phyloP scores from a whole-genome alignment of 2,797 vertebrate species.

The Halcyon smyrnensis region DNA sequence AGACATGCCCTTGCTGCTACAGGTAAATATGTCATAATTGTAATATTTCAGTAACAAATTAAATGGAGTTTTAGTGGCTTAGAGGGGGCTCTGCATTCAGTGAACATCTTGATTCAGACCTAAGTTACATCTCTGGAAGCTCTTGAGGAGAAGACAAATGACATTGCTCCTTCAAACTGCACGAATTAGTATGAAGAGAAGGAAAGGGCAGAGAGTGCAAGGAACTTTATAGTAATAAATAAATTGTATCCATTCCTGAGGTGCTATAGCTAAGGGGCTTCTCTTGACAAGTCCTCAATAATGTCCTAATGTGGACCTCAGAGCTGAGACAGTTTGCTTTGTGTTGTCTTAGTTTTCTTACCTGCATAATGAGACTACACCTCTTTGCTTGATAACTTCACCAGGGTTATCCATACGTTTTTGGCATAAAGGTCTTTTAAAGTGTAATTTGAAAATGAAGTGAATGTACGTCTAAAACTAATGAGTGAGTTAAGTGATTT shows the following conservation, averaged over 20 bases:
- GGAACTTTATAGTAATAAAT: not conserved
- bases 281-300: not conserved
- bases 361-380: not conserved
- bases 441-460: not conserved
- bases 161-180: not conserved
- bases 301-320: not conserved
- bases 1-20: conserved; percentile 89
- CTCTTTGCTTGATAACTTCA: not conserved
- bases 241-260: not conserved
- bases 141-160: not conserved
- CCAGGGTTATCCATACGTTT: not conserved
- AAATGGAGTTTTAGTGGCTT: not conserved
- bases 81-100: not conserved
- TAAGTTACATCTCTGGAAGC: not conserved
- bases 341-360: not conserved
- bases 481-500: not conserved
- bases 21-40: conserved; percentile 76
- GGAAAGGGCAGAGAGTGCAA: not conserved
- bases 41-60: not conserved
- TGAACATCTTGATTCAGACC: not conserved
- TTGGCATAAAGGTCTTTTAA: not conserved
- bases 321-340: not conserved
- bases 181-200: not conserved
- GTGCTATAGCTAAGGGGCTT: accelerated
- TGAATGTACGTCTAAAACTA: not conserved